These are phyloP conservation scores for Epinephelus malabaricus DNA, from an alignment of 2,797 vertebrate species.

Conservation along the genomic window DNA sequence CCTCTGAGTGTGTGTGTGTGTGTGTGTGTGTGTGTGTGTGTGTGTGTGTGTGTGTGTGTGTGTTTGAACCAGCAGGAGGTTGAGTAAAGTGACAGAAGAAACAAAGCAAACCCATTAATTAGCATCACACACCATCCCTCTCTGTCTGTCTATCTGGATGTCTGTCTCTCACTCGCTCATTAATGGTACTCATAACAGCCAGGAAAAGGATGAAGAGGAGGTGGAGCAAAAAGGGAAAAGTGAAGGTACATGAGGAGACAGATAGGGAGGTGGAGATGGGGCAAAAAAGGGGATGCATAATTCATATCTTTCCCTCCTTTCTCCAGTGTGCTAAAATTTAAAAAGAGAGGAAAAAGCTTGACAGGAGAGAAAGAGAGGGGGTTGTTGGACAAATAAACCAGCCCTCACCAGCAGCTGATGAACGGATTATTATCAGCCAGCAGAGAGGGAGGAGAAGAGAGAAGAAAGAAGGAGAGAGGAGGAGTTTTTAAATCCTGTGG, in stretches of 20 bases:
- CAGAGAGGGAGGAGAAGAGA: slow-evolving; percentile 18
- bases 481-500: slow-evolving; percentile 53
- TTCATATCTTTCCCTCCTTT: slow-evolving; percentile 52
- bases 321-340: slow-evolving; percentile 40
- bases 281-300: slow-evolving; percentile 62
- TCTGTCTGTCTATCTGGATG: slow-evolving; percentile 29
- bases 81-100: slow-evolving; percentile 70
- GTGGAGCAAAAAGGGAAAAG: slow-evolving; percentile 48
- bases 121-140: slow-evolving; percentile 49
- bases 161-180: slow-evolving; percentile 46
- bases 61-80: slow-evolving; percentile 58
- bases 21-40: slow-evolving; percentile 18
- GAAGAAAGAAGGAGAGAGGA: slow-evolving; percentile 24
- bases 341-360: slow-evolving; percentile 36
- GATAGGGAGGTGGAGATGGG: slow-evolving; percentile 51
- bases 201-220: slow-evolving; percentile 1
- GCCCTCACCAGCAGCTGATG: slow-evolving; percentile 40
- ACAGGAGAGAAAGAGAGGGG: slow-evolving; percentile 16
- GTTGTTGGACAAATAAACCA: slow-evolving; percentile 61
- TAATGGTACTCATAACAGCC: slow-evolving; percentile 53
- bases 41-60: slow-evolving; percentile 29
- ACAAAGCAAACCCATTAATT: slow-evolving; percentile 75
- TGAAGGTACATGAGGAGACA: slow-evolving; percentile 51
- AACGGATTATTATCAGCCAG: slow-evolving; percentile 58
- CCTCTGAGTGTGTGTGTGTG: slow-evolving; percentile 32